Conservation (phyloP, 2,888 invertebrate genomes). For the Yponomeuta evonymella region DNA sequence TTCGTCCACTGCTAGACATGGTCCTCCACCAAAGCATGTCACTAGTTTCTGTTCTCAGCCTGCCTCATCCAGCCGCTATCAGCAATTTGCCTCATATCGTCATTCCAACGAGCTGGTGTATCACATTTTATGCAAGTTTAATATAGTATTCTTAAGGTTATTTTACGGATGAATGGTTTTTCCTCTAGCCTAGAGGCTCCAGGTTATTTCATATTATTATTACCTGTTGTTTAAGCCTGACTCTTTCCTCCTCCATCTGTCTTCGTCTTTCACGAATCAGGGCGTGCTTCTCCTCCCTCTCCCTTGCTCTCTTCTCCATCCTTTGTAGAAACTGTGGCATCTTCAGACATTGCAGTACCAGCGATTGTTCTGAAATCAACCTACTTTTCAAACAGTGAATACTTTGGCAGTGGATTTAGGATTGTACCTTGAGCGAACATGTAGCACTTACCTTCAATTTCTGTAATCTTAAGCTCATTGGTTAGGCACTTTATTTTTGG, state of each 20-base stretch:
- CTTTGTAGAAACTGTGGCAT: conserved; percentile 82
- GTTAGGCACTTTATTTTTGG: conserved; percentile 73
- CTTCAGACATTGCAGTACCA: conserved; percentile 68
- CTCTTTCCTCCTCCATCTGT: conserved; percentile 68
- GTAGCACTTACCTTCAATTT: conserved; percentile 56
- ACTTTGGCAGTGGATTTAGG: background rate
- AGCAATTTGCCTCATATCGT: no score
- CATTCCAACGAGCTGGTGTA: no score
- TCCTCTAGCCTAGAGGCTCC: no score
- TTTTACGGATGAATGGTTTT: background rate
- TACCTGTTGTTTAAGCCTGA: conserved; percentile 66
- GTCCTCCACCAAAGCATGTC: no score
- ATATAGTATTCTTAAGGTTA: background rate
- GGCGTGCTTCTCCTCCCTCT: conserved; percentile 76
- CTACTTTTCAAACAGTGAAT: background rate
- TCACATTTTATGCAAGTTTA: no score
- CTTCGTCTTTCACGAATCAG: conserved; percentile 62
- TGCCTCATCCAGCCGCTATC: no score
- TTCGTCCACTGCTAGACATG: no score
- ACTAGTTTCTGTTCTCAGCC: no score
- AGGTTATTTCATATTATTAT: background rate
- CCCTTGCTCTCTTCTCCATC: conserved; percentile 83
- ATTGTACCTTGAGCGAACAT: background rate
- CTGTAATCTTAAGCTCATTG: conserved; percentile 60
- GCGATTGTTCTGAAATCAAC: conserved; percentile 44